A percentile compares a stretch with the other conserved stretches of the same genome.
These are phyloP conservation scores for Druon quercuslanigerum DNA, from an alignment of 1,140 invertebrate genomes.

Conservation along the genomic window DNA sequence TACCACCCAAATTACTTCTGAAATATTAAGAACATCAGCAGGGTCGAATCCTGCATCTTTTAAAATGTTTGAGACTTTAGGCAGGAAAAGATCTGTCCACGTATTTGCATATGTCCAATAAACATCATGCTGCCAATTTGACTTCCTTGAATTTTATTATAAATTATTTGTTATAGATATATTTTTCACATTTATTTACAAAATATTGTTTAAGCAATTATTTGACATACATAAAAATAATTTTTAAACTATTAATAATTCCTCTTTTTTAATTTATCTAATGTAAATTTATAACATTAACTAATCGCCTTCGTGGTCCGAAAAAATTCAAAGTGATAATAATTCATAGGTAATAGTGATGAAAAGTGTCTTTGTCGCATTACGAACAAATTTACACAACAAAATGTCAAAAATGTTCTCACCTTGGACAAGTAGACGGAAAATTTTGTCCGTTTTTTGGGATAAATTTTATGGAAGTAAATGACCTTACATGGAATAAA, in stretches of 20 bases:
- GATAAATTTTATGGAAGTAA: too few species aligned
- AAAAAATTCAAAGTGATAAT: too few species aligned
- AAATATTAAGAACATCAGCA: background rate
- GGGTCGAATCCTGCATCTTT: conserved; percentile 9
- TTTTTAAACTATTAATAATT: too few species aligned
- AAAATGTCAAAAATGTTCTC: too few species aligned
- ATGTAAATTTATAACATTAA: too few species aligned
- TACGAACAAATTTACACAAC: too few species aligned
- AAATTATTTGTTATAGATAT: background rate
- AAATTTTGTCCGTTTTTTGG: background rate
- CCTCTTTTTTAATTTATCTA: too few species aligned
- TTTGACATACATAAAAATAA: too few species aligned
- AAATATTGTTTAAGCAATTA: background rate
- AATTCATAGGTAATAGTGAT: too few species aligned
- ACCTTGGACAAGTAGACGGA: too few species aligned
- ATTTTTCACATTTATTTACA: background rate
- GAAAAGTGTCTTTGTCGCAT: too few species aligned
- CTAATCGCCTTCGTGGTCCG: too few species aligned
- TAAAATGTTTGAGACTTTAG: background rate
- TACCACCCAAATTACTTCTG: conserved; percentile 7
- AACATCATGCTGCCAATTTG: conserved; percentile 3
- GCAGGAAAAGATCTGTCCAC: conserved; percentile 10
- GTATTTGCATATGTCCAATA: conserved; percentile 14
- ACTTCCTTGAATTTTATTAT: background rate
- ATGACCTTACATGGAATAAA: background rate